These are phyloP conservation scores for Drosophila affinis DNA, from an alignment of 2,888 invertebrate genomes.

Conservation along the genomic window DNA sequence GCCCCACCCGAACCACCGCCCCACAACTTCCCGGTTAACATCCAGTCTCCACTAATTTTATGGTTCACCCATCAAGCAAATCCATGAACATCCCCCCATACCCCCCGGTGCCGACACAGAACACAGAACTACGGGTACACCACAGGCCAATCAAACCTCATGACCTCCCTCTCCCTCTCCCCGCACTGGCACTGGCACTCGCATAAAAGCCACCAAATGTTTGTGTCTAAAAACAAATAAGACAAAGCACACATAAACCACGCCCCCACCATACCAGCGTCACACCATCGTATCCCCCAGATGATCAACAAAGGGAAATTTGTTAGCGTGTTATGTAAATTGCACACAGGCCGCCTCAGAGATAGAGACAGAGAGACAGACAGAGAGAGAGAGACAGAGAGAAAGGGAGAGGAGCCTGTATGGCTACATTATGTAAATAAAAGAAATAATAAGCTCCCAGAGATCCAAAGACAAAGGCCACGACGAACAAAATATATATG, in stretches of 20 bases:
- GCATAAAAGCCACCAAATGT: constrained; percentile 37
- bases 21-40: not conserved
- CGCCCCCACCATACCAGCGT: constrained; percentile 43
- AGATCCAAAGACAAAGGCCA: constrained; percentile 31
- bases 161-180: constrained; percentile 41
- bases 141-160: constrained; percentile 69
- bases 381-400: not conserved
- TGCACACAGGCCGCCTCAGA: constrained; percentile 62
- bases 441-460: constrained; percentile 74
- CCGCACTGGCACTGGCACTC: constrained; percentile 4
- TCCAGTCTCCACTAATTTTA: constrained; percentile 64
- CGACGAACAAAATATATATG: constrained; percentile 17
- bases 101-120: not conserved
- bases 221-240: constrained; percentile 63
- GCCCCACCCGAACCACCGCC: not conserved
- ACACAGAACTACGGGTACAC: constrained; percentile 32
- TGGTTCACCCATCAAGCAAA: constrained; percentile 66
- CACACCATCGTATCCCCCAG: constrained; percentile 46
- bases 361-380: constrained; percentile 27
- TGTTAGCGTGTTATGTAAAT: constrained; percentile 79
- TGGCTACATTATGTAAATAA: constrained; percentile 75
- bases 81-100: constrained; percentile 48
- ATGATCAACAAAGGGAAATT: constrained; percentile 65
- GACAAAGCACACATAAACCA: constrained; percentile 74
- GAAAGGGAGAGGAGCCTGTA: constrained; percentile 2